Percentiles rank a stretch among this genome's conserved stretches.
phyloP scores from a whole-genome alignment of 2,888 invertebrate genomes.

The Stenodera caucasica region DNA sequence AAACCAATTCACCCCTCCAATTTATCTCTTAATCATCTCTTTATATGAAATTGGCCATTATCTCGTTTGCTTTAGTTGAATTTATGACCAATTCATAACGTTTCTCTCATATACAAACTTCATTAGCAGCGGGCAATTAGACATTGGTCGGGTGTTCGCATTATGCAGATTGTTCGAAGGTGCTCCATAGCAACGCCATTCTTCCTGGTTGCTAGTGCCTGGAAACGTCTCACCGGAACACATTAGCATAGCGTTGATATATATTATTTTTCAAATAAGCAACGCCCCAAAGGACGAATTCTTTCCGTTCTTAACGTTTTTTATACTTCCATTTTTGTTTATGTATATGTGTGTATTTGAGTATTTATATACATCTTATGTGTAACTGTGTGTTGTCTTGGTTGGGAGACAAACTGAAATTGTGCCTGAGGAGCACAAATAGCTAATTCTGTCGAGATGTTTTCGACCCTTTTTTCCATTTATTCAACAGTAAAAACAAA shows the following conservation, averaged over 20 bases:
- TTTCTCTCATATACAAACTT: constrained; percentile 47
- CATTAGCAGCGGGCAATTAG: constrained; percentile 47
- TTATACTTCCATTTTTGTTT: not conserved
- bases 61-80: constrained; percentile 37
- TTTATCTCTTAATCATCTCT: constrained; percentile 20
- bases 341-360: not conserved
- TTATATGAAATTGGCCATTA: constrained; percentile 36
- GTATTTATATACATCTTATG: not conserved
- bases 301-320: not conserved
- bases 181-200: constrained; percentile 40
- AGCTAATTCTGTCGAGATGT: constrained; percentile 1
- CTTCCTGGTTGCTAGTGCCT: constrained; percentile 23
- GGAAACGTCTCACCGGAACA: constrained; percentile 36
- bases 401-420: not conserved
- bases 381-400: no score
- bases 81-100: constrained; percentile 44
- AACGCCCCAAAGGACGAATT: constrained; percentile 7
- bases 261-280: constrained; percentile 27
- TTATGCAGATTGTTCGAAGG: constrained; percentile 44
- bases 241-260: constrained; percentile 40
- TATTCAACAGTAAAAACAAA: not conserved
- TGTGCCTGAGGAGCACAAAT: not conserved
- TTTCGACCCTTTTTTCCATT: not conserved
- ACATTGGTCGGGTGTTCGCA: constrained; percentile 34
- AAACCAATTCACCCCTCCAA: not conserved